Percentiles rank a stretch among this genome's conserved stretches.
Conservation (phyloP, 2,113 vertebrate genomes). For the Pholis gunnellus region DNA sequence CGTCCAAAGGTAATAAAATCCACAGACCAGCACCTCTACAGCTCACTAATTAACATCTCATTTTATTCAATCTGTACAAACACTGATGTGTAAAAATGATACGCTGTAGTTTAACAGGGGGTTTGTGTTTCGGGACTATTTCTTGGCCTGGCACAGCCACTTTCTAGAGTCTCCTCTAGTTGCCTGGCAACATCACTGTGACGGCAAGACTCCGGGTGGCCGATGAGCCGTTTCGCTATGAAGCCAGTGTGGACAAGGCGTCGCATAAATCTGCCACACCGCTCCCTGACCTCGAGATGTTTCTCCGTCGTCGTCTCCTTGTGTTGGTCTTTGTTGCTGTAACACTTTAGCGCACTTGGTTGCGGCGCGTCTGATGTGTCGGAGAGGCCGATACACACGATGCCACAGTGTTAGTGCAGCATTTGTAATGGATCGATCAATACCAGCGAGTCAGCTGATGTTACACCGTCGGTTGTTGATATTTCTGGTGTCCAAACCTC, state of each 20-base stretch:
- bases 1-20: neutral
- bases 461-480: neutral
- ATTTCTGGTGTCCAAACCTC: neutral
- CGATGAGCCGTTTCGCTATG: neutral
- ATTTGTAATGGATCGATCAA: neutral
- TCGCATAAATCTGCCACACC: neutral
- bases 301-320: neutral
- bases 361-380: neutral
- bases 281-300: neutral
- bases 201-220: neutral
- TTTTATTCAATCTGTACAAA: neutral
- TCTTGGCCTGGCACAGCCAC: neutral
- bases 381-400: neutral
- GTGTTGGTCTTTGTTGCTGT: neutral
- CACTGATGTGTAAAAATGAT: neutral
- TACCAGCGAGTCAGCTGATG: neutral
- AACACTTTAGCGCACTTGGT: neutral
- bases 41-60: neutral
- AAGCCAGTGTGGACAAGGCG: neutral
- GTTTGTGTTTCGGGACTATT: neutral
- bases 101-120: neutral
- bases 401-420: neutral
- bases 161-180: neutral
- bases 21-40: neutral
- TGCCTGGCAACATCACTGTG: neutral